These are phyloP conservation scores for Psephotus haematonotus DNA, from an alignment of 2,113 vertebrate genomes.

Conservation along the genomic window DNA sequence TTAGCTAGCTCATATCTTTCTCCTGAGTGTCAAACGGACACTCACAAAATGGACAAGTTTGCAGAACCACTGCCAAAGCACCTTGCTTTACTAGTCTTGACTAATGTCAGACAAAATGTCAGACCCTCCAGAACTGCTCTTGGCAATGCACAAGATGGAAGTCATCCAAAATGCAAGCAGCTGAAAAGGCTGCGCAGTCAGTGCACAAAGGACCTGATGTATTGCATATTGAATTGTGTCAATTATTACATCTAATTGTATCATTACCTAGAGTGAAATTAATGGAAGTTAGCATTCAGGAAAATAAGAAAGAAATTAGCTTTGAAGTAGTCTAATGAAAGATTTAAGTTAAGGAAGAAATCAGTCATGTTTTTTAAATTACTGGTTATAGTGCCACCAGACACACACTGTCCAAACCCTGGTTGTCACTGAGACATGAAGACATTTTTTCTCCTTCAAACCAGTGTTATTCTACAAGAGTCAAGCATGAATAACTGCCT, in stretches of 20 bases:
- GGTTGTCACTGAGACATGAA: background rate
- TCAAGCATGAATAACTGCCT: background rate
- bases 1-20: background rate
- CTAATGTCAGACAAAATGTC: slow-evolving; percentile 57
- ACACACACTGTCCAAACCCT: background rate
- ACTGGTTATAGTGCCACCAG: slow-evolving; percentile 37
- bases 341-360: slow-evolving; percentile 68
- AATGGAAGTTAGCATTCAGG: slow-evolving; percentile 67
- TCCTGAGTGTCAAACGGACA: background rate
- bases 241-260: slow-evolving; percentile 72
- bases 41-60: background rate
- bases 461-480: background rate
- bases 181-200: slow-evolving; percentile 30
- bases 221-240: slow-evolving; percentile 49
- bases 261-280: slow-evolving; percentile 75
- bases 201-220: slow-evolving; percentile 60
- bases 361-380: slow-evolving; percentile 62
- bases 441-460: background rate
- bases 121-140: slow-evolving; percentile 49
- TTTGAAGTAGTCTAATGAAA: slow-evolving; percentile 69
- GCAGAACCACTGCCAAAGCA: background rate
- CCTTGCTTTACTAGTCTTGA: slow-evolving; percentile 11
- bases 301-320: slow-evolving; percentile 66
- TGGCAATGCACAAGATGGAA: slow-evolving; percentile 48
- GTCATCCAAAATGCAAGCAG: slow-evolving; percentile 19